Conservation (phyloP, 2,113 vertebrate species). For the Podilymbus podiceps region DNA sequence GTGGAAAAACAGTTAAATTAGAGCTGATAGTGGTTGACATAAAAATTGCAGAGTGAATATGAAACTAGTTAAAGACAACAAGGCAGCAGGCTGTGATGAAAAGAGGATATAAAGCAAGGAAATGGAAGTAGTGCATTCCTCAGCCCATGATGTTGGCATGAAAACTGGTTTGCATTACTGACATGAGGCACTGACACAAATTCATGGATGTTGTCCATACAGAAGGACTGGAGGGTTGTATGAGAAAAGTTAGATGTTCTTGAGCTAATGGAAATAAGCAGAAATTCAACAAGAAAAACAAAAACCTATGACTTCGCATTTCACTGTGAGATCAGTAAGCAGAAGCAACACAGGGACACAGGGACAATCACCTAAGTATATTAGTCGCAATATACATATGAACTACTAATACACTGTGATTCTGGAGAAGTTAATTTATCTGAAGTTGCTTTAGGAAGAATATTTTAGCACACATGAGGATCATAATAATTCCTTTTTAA, state of each 20-base stretch:
- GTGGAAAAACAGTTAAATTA: not conserved
- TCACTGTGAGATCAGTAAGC: not conserved
- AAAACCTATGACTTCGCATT: not conserved
- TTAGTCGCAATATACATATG: not conserved
- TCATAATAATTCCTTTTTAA: not conserved
- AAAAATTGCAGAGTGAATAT: not conserved
- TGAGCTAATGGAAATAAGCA: not conserved
- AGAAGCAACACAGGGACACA: not conserved
- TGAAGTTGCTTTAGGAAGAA: not conserved
- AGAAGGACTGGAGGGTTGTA: not conserved
- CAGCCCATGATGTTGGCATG: not conserved
- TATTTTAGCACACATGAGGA: not conserved
- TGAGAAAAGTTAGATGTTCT: not conserved
- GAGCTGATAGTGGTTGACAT: not conserved
- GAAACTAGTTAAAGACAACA: not conserved
- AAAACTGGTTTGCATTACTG: not conserved
- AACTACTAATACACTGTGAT: not conserved
- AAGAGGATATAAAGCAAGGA: not conserved
- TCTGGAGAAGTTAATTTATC: not conserved
- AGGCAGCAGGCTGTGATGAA: not conserved
- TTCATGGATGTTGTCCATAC: not conserved
- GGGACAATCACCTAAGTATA: not conserved
- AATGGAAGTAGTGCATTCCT: not conserved
- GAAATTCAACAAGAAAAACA: not conserved
- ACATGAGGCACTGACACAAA: not conserved